Conservation (phyloP, 2,888 invertebrate genomes). For the Sialis lutaria region DNA sequence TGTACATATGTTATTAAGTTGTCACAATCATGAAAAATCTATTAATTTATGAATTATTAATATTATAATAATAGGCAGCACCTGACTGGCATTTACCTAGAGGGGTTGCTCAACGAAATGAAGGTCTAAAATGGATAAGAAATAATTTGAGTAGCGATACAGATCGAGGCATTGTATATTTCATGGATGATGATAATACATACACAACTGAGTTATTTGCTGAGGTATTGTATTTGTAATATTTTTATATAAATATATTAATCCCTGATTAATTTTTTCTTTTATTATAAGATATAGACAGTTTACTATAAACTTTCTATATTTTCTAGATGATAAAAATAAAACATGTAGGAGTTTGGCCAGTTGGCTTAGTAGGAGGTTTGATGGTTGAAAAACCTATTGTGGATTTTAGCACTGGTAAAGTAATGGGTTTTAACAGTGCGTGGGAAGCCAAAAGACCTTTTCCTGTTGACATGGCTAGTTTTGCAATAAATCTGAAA, state of each 20-base stretch:
- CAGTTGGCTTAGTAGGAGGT: conserved; percentile 91
- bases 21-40: not conserved
- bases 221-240: conserved; percentile 38
- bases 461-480: conserved; percentile 97
- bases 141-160: conserved; percentile 33
- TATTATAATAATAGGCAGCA: not conserved
- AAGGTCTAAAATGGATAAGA: conserved; percentile 67
- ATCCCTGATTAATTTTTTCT: too few relatives aligned
- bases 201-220: conserved; percentile 79
- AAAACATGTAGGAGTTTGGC: conserved; percentile 78
- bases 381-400: conserved; percentile 82
- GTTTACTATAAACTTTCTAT: not conserved
- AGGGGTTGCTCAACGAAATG: conserved; percentile 82
- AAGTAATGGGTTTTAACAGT: conserved; percentile 45
- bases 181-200: conserved; percentile 95
- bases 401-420: conserved; percentile 40
- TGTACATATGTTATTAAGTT: not conserved
- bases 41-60: not conserved
- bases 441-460: conserved; percentile 81
- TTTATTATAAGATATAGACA: not conserved
- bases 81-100: conserved; percentile 37
- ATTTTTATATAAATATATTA: not conserved
- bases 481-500: conserved; percentile 73
- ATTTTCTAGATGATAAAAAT: conserved; percentile 58
- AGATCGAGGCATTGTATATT: conserved; percentile 66